Evolutionary conservation across 2,888 invertebrate genomes (phyloP).

Genomic region (Agrilus biguttatus): DNA sequence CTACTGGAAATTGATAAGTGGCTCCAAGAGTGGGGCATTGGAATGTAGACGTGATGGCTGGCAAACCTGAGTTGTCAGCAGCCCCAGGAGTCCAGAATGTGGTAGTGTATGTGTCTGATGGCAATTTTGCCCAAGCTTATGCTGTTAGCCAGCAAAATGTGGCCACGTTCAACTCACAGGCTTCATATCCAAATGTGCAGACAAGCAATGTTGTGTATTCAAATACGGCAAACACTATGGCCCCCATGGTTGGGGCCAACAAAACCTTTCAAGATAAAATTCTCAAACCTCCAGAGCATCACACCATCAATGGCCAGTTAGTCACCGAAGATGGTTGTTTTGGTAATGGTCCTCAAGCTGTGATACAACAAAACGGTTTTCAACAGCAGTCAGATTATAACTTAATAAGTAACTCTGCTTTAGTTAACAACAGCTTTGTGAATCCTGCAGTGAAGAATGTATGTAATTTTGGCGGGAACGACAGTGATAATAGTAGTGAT

Average conservation of each 20-base stretch:
- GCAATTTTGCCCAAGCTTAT: constrained; percentile 39
- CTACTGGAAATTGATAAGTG: constrained; percentile 26
- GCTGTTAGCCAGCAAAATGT: constrained; percentile 36
- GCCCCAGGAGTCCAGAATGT: constrained; percentile 38
- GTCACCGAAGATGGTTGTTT: constrained; percentile 10
- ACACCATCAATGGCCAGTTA: constrained; percentile 13
- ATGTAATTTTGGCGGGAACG: constrained; percentile 12
- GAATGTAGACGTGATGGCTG: constrained; percentile 63
- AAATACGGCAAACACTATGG: constrained; percentile 21
- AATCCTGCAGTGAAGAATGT: constrained; percentile 10
- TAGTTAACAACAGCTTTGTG: constrained; percentile 18
- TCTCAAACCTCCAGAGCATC: constrained; percentile 16
- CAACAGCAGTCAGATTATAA: constrained; percentile 13
- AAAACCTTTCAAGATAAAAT: constrained; percentile 18
- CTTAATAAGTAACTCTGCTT: constrained; percentile 18
- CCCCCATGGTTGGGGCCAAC: constrained; percentile 21
- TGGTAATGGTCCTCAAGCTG: constrained; percentile 15
- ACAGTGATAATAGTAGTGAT: constrained; percentile 16
- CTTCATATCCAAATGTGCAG: constrained; percentile 20
- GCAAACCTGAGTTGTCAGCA: constrained; percentile 60
- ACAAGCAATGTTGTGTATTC: constrained; percentile 30
- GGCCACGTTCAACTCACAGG: constrained; percentile 12
- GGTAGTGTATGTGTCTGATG: constrained; percentile 42
- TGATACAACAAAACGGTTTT: constrained; percentile 27
- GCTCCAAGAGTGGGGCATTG: constrained; percentile 45